phyloP scores from a whole-genome alignment of 2,113 vertebrate genomes.

The Heterocephalus glaber region DNA sequence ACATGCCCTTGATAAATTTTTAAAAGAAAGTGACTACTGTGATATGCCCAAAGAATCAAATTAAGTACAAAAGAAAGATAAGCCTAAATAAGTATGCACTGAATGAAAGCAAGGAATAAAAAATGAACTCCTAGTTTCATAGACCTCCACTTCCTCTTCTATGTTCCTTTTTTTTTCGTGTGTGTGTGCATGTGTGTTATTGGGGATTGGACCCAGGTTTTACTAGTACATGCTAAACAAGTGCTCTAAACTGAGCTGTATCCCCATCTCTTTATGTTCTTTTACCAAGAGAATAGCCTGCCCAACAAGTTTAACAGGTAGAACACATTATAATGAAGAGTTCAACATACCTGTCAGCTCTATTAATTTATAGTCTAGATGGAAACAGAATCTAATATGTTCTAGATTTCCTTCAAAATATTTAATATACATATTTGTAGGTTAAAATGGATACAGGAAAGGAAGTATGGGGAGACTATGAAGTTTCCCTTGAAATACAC shows the following conservation, averaged over 20 bases:
- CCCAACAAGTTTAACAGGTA: constrained; percentile 30
- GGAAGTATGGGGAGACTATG: not conserved
- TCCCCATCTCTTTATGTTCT: not conserved
- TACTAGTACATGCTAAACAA: not conserved
- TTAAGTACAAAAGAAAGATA: constrained; percentile 18
- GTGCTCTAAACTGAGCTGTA: not conserved
- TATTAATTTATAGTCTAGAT: not conserved
- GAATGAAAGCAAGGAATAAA: not conserved
- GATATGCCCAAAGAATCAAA: constrained; percentile 16
- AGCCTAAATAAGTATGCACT: not conserved
- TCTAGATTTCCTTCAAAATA: constrained; percentile 22
- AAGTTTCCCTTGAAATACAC: constrained; percentile 20
- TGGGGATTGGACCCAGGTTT: not conserved
- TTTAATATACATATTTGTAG: not conserved
- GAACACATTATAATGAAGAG: not conserved
- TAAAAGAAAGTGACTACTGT: constrained; percentile 47
- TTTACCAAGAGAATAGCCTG: not conserved
- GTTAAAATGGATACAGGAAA: not conserved
- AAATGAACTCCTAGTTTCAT: not conserved
- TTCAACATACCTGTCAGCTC: not conserved
- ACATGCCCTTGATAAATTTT: not conserved
- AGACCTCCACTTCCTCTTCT: not conserved
- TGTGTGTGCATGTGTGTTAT: not conserved
- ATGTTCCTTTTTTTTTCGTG: not conserved
- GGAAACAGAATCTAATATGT: not conserved